phyloP scores from a whole-genome alignment of 1,140 invertebrate species.

The Drosophila melanica region DNA sequence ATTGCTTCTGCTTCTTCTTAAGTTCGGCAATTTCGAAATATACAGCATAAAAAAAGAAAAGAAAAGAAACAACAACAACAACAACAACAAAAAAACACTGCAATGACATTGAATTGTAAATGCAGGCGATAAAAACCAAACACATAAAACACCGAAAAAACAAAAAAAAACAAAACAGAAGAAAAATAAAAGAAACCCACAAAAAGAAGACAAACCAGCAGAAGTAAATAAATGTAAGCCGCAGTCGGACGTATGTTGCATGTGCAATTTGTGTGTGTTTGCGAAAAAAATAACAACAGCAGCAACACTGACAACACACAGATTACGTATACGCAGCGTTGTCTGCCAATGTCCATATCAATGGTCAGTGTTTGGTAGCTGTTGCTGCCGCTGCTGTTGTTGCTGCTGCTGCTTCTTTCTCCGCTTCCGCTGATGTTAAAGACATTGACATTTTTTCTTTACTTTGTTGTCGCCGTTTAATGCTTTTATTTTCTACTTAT shows the following conservation, averaged over 20 bases:
- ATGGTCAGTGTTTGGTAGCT: slow-evolving; percentile 27
- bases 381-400: slow-evolving; percentile 18
- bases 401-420: slow-evolving; percentile 23
- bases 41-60: slow-evolving; percentile 19
- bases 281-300: slow-evolving; percentile 12
- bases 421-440: slow-evolving; percentile 44
- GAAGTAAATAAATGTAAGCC: slow-evolving; percentile 59
- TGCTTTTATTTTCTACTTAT: slow-evolving; percentile 48
- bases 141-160: slow-evolving; percentile 10
- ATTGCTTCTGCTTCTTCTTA: slow-evolving; percentile 23
- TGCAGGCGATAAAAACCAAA: slow-evolving; percentile 49
- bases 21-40: slow-evolving; percentile 44
- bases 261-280: slow-evolving; percentile 49
- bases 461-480: slow-evolving; percentile 68
- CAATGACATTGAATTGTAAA: slow-evolving; percentile 78
- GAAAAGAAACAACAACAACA: slow-evolving; percentile 24
- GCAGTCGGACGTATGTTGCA: slow-evolving; percentile 44
- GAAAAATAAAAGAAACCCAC: slow-evolving; percentile 34
- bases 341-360: slow-evolving; percentile 24
- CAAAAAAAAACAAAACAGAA: slow-evolving; percentile 35
- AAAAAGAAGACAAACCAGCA: slow-evolving; percentile 26
- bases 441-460: slow-evolving; percentile 63
- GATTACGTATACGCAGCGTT: slow-evolving; percentile 39
- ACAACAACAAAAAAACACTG: slow-evolving; percentile 24
- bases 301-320: slow-evolving; percentile 13